Base-by-base conservation (phyloP, 2,113 vertebrate species). In the Lichenostomus cassidix region DNA sequence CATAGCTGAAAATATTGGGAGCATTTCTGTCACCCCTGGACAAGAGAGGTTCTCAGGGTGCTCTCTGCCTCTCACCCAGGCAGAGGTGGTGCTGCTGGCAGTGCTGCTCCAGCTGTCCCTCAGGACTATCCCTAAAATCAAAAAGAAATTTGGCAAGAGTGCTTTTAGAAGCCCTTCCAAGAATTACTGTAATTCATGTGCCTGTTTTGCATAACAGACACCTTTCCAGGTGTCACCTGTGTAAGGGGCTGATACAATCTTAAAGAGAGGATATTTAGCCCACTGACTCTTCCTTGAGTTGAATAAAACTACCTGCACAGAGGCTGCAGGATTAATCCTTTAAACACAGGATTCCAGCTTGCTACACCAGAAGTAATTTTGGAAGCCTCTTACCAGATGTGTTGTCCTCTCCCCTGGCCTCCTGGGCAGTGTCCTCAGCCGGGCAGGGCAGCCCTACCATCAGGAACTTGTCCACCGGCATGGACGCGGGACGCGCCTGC, bases 391-490 rank as follows among this genome's bases (percentile, higher is more conserved):
- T 97, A 99, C 99, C 99, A 74, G 97, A 97, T 49, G 94, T 11
- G 68, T 76, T 95, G 96, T 98, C 96, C 77, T 94, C 90, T 97
- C 94, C 88, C 64, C 82, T 94, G 6, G 33, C 7, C 42, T 93
- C 94, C 94, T 94, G 88, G 96, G 97, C 52, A 21, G 94, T 27
- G 90, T 97, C 65, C 82, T 96, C 59, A 50, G 96, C 90, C 11
- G 98, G 94, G 67, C 97, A 93, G 0, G 97, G 92, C 90, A 97
- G 62, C 23, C 96, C 96, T 17, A 97, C 97, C 64, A 99, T 97
- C 24, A 99, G 98, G 20, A 98, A 98, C 41, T 97, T 99, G 90
- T 99, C 99, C 89, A 99, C 97, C 0, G 99, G 99, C 99, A 99
- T 99, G 23, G 99, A 99, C 15, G 97, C 97, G 2, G 99, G 99